Evolutionary conservation across 2,113 vertebrate species (phyloP), one percentile per base, ranked within the genome.

Genomic region (Urocynchramus pylzowi): DNA sequence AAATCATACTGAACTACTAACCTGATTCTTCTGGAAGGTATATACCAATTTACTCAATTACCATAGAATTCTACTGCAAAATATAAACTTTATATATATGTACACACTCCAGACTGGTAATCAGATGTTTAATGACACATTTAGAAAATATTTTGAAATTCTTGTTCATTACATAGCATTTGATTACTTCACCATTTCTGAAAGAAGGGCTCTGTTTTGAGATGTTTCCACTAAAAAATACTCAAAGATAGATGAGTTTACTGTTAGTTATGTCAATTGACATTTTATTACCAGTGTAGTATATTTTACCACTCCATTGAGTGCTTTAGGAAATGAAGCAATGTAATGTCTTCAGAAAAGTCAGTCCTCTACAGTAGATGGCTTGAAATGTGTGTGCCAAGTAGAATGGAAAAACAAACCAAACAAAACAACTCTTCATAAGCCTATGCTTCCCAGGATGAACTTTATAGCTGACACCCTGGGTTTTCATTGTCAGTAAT

Each of bases 301-400:
- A 15, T 53, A 28, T 67, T 52, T 21, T 91, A 53, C 15, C 12
- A 22, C n/a, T 71, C 19, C 2, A 5, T 31, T 59, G 80, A 50
- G 12, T 53, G 57, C 42, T 19, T 87, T 53, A 42, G 54, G 42
- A 93, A 79, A 79, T 23, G 44, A 76, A 92, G 54, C 61, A 77
- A 50, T 23, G 18, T 30, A 54, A 56, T 3, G 3, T 52, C 54
- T 90, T 89, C 65, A 74, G 82, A 82, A 80, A 88, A 84, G 47
- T 68, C 80, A 67, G 47, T 71, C 22, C 33, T 71, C 37, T 77
- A 20, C 49, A 83, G 41, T 41, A 42, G 63, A 37, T 83, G 27
- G 13, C 44, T 90, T 84, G 70, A 82, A 90, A 65, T 57, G 24
- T 81, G 30, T 89, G 59, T 92, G 63, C 76, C 87, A 90, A 87